Base-by-base conservation (phyloP, 2,113 vertebrate genomes). In the Carassius gibelio region DNA sequence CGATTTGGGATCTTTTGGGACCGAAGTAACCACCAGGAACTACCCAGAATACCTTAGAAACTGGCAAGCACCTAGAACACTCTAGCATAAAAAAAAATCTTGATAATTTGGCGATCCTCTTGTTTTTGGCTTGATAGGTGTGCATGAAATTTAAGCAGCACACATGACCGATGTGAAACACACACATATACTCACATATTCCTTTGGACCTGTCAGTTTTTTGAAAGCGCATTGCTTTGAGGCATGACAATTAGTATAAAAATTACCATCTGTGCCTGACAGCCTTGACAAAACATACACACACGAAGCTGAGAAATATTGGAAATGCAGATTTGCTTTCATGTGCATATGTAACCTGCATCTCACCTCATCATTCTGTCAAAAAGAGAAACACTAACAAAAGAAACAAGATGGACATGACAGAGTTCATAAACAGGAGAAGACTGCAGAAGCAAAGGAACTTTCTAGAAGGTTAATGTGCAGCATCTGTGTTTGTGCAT, bases 261-360 rank as follows among this genome's bases (percentile, higher is more conserved):
- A 81, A 50, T 81, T 81, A 81, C 78, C 78, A 81, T 81, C 78
- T 81, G 62, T 3, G 13, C 38, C n/a, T 66, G 78, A 81, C 61
- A 81, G 78, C 38, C 61, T 30, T 81, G 78, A 81, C 78, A 81
- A 66, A 80, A 62, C 59, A 66, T 48, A 50, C 21, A 48, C 14
- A 81, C n/a, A 64, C 10, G 19, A 10, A 30, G n/a, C 78, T 66
- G 30, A 64, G 23, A 66, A 81, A 66, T 66, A 66, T 66, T 50
- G 61, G 42, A 81, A 81, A 81, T 81, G 36, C 78, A 81, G 42
- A 81, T 81, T 81, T 66, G 19, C 78, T 81, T 66, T 81, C 78
- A 81, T 66, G 38, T 45, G 38, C 38, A 10, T 30, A 19, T 66
- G 61, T 66, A 81, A 81, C 78, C 78, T 48, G 23, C 38, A 14